Base-by-base conservation (phyloP, 35 echinoderm and acorn worm genomes). In the Ptychodera flava region DNA sequence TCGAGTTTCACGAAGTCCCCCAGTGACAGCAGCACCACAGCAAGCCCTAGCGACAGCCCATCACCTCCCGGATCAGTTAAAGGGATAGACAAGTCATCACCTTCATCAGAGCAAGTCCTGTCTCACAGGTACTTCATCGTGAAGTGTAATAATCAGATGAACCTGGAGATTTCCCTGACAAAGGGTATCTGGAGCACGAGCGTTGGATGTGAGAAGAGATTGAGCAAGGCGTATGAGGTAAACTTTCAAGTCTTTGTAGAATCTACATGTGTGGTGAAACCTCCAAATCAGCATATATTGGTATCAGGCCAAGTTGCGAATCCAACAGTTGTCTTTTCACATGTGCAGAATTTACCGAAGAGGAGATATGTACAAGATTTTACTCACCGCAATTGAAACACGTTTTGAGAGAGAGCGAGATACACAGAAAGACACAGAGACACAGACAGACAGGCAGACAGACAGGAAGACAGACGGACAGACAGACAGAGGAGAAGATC, bases 221-320 rank as follows among this genome's bases (percentile, higher is more conserved):
- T 83, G 37, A 83, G 35, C 37, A 36, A 34, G 28, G 82, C 82
- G 0, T 83, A 35, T 37, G 34, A 34, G 14, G 82, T 83, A 83
- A 35, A 35, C 37, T 36, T 12, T 14, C 30, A 22, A 12, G 45
- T 64, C 45, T 64, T 64, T 64, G 45, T 64, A 12, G 45, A 6
- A 64, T 6, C 45, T 22, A 64, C 6, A 22, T 64, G 22, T 64
- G 45, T 64, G 22, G 45, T 12, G 22, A 64, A 64, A 12, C 45
- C 45, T n/a, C n/a, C n/a, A n/a, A n/a, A n/a, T n/a, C n/a, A n/a
- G n/a, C n/a, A n/a, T n/a, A n/a, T n/a, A n/a, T n/a, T n/a, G n/a
- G n/a, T n/a, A n/a, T n/a, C n/a, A n/a, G n/a, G n/a, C n/a, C n/a
- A n/a, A n/a, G n/a, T n/a, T n/a, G n/a, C n/a, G n/a, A n/a, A n/a